Percentiles rank a stretch among this genome's conserved stretches.
Evolutionary conservation across 2,888 invertebrate genomes (phyloP).

Genomic region (Lampropteryx suffumata): DNA sequence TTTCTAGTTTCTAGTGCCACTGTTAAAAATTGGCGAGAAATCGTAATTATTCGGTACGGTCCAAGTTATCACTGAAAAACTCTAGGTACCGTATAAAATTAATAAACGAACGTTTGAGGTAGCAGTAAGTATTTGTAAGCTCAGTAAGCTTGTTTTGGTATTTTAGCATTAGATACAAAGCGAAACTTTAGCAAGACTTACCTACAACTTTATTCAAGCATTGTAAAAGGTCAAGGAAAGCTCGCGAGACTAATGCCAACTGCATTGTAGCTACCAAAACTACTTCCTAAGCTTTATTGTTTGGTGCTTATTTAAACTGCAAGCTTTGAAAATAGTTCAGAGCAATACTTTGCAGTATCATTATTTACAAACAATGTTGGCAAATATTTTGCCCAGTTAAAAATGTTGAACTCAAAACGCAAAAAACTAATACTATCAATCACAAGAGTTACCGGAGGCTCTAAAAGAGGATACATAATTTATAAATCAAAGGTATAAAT

Average conservation of each 20-base stretch:
- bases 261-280: slow-evolving; percentile 12
- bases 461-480: too few relatives aligned
- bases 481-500: too few relatives aligned
- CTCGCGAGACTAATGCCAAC: slow-evolving; percentile 15
- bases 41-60: slow-evolving; percentile 57
- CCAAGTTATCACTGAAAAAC: slow-evolving; percentile 15
- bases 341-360: background rate
- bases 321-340: background rate
- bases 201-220: slow-evolving; percentile 19
- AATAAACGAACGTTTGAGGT: too few relatives aligned
- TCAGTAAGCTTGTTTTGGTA: background rate
- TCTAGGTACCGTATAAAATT: too few relatives aligned
- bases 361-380: too few relatives aligned
- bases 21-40: too few relatives aligned
- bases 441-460: too few relatives aligned
- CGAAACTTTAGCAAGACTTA: slow-evolving; percentile 6
- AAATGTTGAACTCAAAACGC: too few relatives aligned
- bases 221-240: slow-evolving; percentile 25
- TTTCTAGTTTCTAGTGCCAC: too few relatives aligned
- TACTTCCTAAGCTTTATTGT: slow-evolving; percentile 5
- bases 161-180: slow-evolving; percentile 4
- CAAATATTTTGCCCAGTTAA: too few relatives aligned
- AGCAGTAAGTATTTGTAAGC: too few relatives aligned
- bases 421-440: too few relatives aligned
- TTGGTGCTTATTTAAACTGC: slow-evolving; percentile 1